A percentile compares a stretch with the other conserved stretches of the same genome.
These are phyloP conservation scores for Pachypsylla venusta DNA, from an alignment of 1,140 invertebrate genomes.

Conservation along the genomic window DNA sequence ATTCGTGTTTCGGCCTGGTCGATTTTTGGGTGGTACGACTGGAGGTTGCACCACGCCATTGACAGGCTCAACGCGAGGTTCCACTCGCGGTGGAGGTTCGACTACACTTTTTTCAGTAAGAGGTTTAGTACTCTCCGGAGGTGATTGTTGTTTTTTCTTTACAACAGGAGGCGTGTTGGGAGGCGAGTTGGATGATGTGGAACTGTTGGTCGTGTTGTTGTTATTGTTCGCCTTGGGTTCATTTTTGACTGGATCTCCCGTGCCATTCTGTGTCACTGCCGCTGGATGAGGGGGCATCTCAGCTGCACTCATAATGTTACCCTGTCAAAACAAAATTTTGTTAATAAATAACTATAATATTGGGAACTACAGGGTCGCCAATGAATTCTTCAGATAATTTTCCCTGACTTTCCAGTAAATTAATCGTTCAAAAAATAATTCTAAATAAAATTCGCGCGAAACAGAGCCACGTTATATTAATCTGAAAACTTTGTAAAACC, in stretches of 20 bases:
- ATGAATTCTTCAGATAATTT: too few species aligned
- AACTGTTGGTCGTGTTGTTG: neutral
- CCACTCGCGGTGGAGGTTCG: constrained; percentile 50
- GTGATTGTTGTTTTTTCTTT: neutral
- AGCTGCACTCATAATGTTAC: neutral
- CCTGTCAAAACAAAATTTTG: too few species aligned
- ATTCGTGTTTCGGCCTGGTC: constrained; percentile 77
- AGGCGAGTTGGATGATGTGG: neutral
- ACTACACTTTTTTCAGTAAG: constrained; percentile 20
- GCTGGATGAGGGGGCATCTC: neutral
- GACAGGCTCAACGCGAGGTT: constrained; percentile 53
- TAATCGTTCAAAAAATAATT: too few species aligned
- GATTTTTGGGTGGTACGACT: constrained; percentile 53
- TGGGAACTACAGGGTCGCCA: too few species aligned
- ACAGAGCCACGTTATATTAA: too few species aligned
- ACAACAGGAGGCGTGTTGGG: neutral
- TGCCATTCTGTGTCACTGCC: neutral
- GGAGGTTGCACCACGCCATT: constrained; percentile 67
- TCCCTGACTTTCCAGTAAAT: too few species aligned
- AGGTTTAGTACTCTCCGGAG: neutral
- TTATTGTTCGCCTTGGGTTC: constrained; percentile 5
- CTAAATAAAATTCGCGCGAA: too few species aligned
- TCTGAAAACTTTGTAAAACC: too few species aligned
- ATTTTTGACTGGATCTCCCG: neutral
- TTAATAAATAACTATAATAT: too few species aligned